These are phyloP conservation scores for Turnix velox DNA, from an alignment of 2,113 vertebrate genomes.

Conservation along the genomic window DNA sequence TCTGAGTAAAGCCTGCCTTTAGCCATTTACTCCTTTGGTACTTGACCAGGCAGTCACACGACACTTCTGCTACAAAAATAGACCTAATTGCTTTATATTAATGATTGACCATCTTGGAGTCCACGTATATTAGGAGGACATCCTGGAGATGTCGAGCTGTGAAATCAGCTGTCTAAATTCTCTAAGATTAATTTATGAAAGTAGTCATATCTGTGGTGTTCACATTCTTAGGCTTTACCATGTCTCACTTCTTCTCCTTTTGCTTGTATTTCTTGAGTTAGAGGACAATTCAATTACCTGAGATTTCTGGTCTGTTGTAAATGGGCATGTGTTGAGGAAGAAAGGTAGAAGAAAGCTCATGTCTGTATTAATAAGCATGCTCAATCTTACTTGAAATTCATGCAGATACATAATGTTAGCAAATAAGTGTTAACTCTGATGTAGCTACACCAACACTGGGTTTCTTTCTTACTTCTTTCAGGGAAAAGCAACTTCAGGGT, in stretches of 20 bases:
- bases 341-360: no score
- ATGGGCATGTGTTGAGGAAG: neutral
- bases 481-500: neutral
- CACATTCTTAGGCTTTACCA: neutral
- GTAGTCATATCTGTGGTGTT: accelerated
- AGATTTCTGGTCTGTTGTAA: neutral
- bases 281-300: neutral
- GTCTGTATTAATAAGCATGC: neutral
- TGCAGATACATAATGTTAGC: neutral
- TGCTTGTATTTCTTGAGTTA: neutral
- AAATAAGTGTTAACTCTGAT: neutral
- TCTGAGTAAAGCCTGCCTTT: neutral
- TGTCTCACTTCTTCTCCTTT: neutral
- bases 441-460: neutral
- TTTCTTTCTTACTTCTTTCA: neutral
- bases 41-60: neutral
- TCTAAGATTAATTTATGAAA: no score
- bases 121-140: neutral
- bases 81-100: neutral
- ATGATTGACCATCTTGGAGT: slow-evolving; percentile 15
- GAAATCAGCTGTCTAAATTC: neutral
- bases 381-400: neutral
- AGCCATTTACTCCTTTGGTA: neutral
- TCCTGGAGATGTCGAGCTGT: neutral
- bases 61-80: neutral